phyloP scores from a whole-genome alignment of 1,140 invertebrate genomes.

The Cyclina sinensis region DNA sequence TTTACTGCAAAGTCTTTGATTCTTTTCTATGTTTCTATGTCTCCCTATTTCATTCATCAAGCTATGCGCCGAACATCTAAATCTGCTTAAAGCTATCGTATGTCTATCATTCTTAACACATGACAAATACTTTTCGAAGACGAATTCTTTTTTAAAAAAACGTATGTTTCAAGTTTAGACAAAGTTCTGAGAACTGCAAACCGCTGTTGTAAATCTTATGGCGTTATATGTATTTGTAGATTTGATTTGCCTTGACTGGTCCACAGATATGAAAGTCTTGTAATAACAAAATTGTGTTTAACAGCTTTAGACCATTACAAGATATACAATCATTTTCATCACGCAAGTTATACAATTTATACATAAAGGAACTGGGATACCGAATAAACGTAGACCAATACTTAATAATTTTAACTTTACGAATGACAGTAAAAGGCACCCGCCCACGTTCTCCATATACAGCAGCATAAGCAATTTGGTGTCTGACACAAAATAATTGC shows the following conservation, averaged over 20 bases:
- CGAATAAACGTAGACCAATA: conserved; percentile 7
- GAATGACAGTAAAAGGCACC: not conserved
- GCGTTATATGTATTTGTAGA: not conserved
- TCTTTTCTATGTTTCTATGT: not conserved
- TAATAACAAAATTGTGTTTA: not conserved
- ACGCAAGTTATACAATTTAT: not conserved
- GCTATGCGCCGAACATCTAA: not conserved
- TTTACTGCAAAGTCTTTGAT: not conserved
- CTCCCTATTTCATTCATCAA: conserved; percentile 24
- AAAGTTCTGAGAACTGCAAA: not conserved
- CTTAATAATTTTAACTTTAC: conserved; percentile 2
- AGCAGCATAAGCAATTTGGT: not conserved
- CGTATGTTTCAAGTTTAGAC: not conserved
- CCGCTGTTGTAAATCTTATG: conserved; percentile 4
- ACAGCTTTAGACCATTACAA: not conserved
- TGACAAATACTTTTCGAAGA: not conserved
- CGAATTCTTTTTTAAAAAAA: not conserved
- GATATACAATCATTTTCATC: not conserved
- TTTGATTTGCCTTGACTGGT: not conserved
- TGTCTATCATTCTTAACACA: not conserved
- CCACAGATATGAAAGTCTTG: not conserved
- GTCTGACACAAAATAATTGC: conserved; percentile 7
- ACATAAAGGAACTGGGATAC: not conserved
- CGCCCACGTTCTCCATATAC: conserved; percentile 31
- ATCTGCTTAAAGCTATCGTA: not conserved